These are phyloP conservation scores for Ascaphus truei DNA, from an alignment of 2,113 vertebrate species.

Conservation along the genomic window DNA sequence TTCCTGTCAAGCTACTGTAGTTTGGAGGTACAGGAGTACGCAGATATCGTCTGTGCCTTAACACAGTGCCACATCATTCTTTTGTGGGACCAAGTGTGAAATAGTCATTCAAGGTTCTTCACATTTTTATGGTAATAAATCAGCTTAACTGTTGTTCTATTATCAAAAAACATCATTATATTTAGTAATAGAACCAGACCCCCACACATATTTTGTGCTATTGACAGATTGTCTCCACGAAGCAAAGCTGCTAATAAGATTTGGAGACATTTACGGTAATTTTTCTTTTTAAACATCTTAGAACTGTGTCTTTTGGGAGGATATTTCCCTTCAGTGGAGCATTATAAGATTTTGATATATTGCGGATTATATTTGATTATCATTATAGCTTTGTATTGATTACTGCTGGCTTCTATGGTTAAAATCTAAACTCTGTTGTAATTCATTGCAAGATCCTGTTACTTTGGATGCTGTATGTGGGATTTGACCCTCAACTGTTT, in stretches of 20 bases:
- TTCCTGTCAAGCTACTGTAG: no score
- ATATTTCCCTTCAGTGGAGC: slow-evolving; percentile 61
- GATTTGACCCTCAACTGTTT: background rate
- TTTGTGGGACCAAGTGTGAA: no score
- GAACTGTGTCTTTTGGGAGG: slow-evolving; percentile 45
- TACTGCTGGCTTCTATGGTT: slow-evolving; percentile 45
- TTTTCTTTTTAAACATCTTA: slow-evolving; percentile 31
- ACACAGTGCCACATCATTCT: no score
- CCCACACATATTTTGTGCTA: slow-evolving; percentile 59
- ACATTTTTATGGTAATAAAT: no score
- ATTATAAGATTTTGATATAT: slow-evolving; percentile 63
- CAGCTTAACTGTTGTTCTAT: no score
- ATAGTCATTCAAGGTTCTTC: no score
- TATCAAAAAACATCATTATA: no score
- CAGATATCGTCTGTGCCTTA: no score
- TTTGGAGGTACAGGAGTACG: no score
- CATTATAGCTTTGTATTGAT: slow-evolving; percentile 65
- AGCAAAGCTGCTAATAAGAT: slow-evolving; percentile 61
- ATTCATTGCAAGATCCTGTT: slow-evolving; percentile 28
- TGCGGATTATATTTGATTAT: slow-evolving; percentile 70
- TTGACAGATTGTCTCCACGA: slow-evolving; percentile 58
- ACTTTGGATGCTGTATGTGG: slow-evolving; percentile 6
- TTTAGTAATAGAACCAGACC: slow-evolving; percentile 34
- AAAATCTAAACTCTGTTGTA: slow-evolving; percentile 38
- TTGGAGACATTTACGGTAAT: slow-evolving; percentile 47